phyloP scores from a whole-genome alignment of 2,113 vertebrate genomes.

The Platichthys stellatus region DNA sequence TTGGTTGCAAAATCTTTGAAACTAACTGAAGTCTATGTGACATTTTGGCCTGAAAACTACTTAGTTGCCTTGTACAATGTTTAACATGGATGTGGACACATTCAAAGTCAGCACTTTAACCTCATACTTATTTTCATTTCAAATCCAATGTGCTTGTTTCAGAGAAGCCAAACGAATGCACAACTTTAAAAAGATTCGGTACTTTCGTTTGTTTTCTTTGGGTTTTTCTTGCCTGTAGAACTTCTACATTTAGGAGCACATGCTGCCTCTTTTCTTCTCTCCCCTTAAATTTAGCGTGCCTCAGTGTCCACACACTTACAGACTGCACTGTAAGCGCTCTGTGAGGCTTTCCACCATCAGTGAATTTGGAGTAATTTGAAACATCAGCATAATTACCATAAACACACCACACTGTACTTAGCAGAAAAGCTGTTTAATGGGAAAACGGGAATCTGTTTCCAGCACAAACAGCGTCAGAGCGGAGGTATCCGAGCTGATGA shows the following conservation, averaged over 20 bases:
- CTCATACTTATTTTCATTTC: conserved; percentile 31
- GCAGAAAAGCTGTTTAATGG: conserved; percentile 1
- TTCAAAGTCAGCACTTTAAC: conserved; percentile 34
- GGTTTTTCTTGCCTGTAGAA: not conserved
- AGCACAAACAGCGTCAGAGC: not conserved
- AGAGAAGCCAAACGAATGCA: not conserved
- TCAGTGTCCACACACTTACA: conserved; percentile 3
- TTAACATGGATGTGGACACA: conserved; percentile 29
- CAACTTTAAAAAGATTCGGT: not conserved
- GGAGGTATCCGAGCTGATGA: not conserved
- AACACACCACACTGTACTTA: conserved; percentile 6
- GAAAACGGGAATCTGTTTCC: conserved; percentile 13
- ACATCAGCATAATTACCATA: conserved; percentile 10
- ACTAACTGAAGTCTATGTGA: conserved; percentile 15
- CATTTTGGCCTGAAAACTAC: not conserved
- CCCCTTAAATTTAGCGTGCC: not conserved
- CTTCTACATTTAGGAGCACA: not conserved
- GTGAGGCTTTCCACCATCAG: conserved; percentile 3
- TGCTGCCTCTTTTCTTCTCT: not conserved
- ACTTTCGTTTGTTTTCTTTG: not conserved
- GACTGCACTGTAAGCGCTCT: not conserved
- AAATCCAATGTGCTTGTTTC: not conserved
- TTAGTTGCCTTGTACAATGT: conserved; percentile 10
- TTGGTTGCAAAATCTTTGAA: not conserved
- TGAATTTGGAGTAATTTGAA: conserved; percentile 13